These are phyloP conservation scores for Catalaphyllia jardinei DNA, from an alignment of 64 coral and sea anemone species.

Conservation along the genomic window DNA sequence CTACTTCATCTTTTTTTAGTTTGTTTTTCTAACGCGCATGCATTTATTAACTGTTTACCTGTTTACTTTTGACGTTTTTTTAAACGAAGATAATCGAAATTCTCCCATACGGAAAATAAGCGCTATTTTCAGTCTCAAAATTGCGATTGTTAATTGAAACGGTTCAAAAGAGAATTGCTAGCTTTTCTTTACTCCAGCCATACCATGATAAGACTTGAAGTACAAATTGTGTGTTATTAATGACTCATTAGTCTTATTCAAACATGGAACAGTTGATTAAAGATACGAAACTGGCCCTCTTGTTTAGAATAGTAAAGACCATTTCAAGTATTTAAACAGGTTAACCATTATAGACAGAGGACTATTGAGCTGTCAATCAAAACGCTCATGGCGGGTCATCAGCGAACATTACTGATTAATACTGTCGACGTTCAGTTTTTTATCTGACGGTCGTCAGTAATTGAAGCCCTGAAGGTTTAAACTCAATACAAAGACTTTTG, in stretches of 20 bases:
- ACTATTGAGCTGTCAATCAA: not conserved
- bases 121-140: not conserved
- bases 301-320: not conserved
- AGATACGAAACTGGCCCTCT: not conserved
- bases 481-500: too few relatives aligned
- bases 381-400: not conserved
- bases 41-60: not conserved
- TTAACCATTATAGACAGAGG: not conserved
- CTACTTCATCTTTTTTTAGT: not conserved
- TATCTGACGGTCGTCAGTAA: too few relatives aligned
- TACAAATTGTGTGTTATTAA: too few relatives aligned
- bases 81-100: not conserved
- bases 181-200: not conserved
- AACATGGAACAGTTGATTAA: slow-evolving; percentile 12
- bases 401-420: not conserved
- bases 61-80: too few relatives aligned
- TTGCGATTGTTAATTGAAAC: not conserved
- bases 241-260: not conserved
- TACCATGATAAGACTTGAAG: too few relatives aligned
- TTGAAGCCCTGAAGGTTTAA: too few relatives aligned
- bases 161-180: not conserved
- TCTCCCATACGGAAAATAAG: not conserved
- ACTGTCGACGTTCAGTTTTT: too few relatives aligned
- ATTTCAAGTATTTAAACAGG: not conserved
- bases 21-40: not conserved